phyloP scores from a whole-genome alignment of 2,888 invertebrate species.

The Liopterus haemorrhoidalis region DNA sequence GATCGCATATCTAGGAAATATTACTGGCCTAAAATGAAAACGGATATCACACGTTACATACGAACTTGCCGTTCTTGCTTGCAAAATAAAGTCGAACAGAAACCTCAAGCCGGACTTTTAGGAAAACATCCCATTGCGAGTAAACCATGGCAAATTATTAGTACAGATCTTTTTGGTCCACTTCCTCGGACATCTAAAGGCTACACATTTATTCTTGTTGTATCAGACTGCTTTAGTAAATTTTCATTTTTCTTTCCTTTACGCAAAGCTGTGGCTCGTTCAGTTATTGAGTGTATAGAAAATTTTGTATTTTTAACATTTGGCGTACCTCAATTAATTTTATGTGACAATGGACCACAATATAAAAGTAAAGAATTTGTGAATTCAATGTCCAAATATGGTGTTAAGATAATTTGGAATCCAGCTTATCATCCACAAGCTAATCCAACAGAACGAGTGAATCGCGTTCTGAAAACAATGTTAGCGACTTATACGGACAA shows the following conservation, averaged over 20 bases:
- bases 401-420: constrained; percentile 21
- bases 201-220: neutral
- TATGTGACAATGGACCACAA: constrained; percentile 28
- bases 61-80: neutral
- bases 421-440: constrained; percentile 34
- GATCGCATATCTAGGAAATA: constrained; percentile 2
- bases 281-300: constrained; percentile 1
- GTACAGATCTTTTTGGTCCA: neutral
- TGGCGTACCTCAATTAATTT: constrained; percentile 25
- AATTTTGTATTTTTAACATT: constrained; percentile 22
- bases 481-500: constrained; percentile 28
- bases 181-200: neutral
- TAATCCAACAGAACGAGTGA: constrained; percentile 35
- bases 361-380: constrained; percentile 24
- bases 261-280: neutral
- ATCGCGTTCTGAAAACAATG: constrained; percentile 32
- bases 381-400: constrained; percentile 16
- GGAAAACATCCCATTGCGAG: neutral
- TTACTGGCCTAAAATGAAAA: constrained; percentile 23
- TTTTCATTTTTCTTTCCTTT: constrained; percentile 9
- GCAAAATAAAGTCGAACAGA: neutral
- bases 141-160: constrained; percentile 1
- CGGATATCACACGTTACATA: constrained; percentile 5
- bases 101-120: neutral
- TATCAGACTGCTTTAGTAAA: constrained; percentile 8